These are phyloP conservation scores for Thereuonema tuberculata DNA, from an alignment of 1,140 invertebrate species.

Conservation along the genomic window DNA sequence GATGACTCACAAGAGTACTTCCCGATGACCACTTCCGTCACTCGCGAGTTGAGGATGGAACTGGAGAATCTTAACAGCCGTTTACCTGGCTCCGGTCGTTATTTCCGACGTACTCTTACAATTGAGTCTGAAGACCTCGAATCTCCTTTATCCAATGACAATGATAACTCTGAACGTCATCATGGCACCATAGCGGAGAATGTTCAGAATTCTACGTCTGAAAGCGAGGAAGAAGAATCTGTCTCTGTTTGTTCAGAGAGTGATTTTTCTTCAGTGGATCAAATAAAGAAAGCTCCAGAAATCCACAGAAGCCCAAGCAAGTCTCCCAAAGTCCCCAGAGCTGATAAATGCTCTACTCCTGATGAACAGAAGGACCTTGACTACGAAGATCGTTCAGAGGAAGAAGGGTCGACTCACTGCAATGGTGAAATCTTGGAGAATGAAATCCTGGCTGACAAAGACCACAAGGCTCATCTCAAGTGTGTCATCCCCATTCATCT, in stretches of 20 bases:
- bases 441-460: constrained; percentile 13
- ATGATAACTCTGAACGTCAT: constrained; percentile 11
- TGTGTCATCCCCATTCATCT: constrained; percentile 17
- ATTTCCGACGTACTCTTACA: constrained; percentile 16
- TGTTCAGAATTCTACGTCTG: constrained; percentile 10
- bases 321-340: constrained; percentile 12
- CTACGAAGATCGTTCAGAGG: constrained; percentile 12
- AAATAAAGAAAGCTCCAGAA: constrained; percentile 2
- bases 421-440: constrained; percentile 21
- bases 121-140: constrained; percentile 18
- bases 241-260: neutral
- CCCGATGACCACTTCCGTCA: constrained; percentile 72
- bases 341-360: constrained; percentile 15
- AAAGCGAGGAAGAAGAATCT: neutral
- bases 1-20: constrained; percentile 66
- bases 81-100: constrained; percentile 41
- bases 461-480: constrained; percentile 16
- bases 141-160: constrained; percentile 5
- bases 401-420: constrained; percentile 5
- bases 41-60: constrained; percentile 59
- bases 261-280: neutral
- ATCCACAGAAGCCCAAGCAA: constrained; percentile 13
- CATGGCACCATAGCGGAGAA: neutral
- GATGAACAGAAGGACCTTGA: constrained; percentile 21
- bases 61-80: constrained; percentile 65